A percentile compares a stretch with the other conserved stretches of the same genome.
Conservation (phyloP, 2,888 invertebrate genomes). For the Trissolcus brochymenae region DNA sequence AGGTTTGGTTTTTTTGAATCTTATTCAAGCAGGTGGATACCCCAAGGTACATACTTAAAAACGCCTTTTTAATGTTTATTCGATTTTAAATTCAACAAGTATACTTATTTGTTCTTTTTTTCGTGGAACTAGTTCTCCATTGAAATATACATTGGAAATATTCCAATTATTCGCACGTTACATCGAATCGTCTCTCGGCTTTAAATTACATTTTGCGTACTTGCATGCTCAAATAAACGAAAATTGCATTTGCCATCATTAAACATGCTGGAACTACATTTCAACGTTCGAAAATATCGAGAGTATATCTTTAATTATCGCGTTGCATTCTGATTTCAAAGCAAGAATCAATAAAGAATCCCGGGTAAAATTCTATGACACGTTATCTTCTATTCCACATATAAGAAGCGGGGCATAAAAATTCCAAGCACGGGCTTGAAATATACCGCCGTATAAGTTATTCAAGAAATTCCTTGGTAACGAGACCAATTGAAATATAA, state of each 20-base stretch:
- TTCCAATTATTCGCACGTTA: constrained; percentile 2
- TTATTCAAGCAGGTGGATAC: background rate
- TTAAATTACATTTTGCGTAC: constrained; percentile 14
- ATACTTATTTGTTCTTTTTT: background rate
- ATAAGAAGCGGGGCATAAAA: constrained; percentile 32
- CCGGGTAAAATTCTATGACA: constrained; percentile 23
- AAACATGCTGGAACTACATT: background rate
- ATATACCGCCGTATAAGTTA: constrained; percentile 44
- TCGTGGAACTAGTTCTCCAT: background rate
- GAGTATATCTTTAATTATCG: constrained; percentile 25
- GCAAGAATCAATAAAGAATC: constrained; percentile 14
- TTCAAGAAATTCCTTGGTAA: constrained; percentile 49
- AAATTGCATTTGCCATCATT: constrained; percentile 9
- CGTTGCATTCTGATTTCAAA: constrained; percentile 9
- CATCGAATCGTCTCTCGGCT: constrained; percentile 5
- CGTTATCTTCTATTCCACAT: constrained; percentile 27
- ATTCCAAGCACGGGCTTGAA: constrained; percentile 34
- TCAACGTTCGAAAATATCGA: constrained; percentile 9
- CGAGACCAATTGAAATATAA: constrained; percentile 53
- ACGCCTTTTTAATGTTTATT: constrained; percentile 1
- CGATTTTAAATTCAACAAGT: background rate
- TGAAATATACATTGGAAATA: constrained; percentile 8
- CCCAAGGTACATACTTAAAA: background rate
- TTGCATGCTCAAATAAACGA: constrained; percentile 12
- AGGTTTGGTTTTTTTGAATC: no score